A percentile compares a stretch with the other conserved stretches of the same genome.
Evolutionary conservation across 2,888 invertebrate genomes (phyloP).

Genomic region (Gymnocheta viridis): DNA sequence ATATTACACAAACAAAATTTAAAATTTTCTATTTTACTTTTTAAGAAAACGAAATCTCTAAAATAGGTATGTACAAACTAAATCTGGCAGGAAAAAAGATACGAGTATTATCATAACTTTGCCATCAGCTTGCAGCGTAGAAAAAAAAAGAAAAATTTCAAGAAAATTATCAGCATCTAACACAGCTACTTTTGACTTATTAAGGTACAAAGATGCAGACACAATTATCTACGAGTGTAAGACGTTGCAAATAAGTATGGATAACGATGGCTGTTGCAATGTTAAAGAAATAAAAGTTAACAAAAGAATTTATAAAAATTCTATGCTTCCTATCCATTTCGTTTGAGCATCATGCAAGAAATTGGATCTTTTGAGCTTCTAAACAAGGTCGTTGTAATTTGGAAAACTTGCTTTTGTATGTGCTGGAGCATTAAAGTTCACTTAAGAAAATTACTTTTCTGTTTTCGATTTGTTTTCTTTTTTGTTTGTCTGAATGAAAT

Average conservation of each 20-base stretch:
- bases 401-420: constrained; percentile 30
- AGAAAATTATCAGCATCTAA: constrained; percentile 32
- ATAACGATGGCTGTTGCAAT: not conserved
- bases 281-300: constrained; percentile 12
- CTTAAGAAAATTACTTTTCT: constrained; percentile 77
- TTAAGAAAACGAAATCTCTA: constrained; percentile 16
- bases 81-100: constrained; percentile 28
- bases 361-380: constrained; percentile 35
- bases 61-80: not conserved
- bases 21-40: constrained; percentile 50
- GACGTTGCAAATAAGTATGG: constrained; percentile 13
- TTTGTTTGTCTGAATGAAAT: constrained; percentile 56
- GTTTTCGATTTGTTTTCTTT: constrained; percentile 68
- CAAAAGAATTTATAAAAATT: constrained; percentile 7
- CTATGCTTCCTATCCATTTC: not conserved
- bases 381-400: constrained; percentile 45
- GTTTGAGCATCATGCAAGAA: not conserved
- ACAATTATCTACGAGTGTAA: not conserved
- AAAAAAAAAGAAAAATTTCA: not conserved
- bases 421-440: constrained; percentile 75
- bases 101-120: constrained; percentile 65
- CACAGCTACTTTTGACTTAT: constrained; percentile 30
- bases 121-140: constrained; percentile 23
- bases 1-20: constrained; percentile 24
- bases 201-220: constrained; percentile 39